Percentiles rank a stretch among this genome's conserved stretches.
phyloP scores from a whole-genome alignment of 1,140 invertebrate species.

The Grapholita molesta region DNA sequence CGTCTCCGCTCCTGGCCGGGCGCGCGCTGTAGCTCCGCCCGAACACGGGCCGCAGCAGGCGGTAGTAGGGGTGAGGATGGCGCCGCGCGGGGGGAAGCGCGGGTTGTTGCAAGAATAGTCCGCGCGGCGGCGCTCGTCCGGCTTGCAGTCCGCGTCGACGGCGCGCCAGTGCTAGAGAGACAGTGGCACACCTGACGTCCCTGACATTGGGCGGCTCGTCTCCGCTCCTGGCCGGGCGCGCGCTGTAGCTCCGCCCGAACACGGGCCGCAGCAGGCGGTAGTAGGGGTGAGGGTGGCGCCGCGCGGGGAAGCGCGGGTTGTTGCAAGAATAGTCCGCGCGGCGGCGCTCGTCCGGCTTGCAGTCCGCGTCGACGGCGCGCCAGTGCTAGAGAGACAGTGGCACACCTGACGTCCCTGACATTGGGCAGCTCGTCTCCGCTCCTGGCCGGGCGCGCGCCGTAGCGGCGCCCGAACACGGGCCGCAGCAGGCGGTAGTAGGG shows the following conservation, averaged over 20 bases:
- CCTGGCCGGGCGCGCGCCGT: too few relatives aligned
- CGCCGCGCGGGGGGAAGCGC: constrained; percentile 30
- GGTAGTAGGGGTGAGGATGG: constrained; percentile 23
- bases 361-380: too few relatives aligned
- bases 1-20: constrained; percentile 22
- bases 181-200: background rate
- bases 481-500: too few relatives aligned
- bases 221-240: background rate
- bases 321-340: too few relatives aligned
- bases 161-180: too few relatives aligned
- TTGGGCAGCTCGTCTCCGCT: too few relatives aligned
- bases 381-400: too few relatives aligned
- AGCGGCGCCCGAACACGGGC: too few relatives aligned
- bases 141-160: too few relatives aligned
- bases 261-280: constrained; percentile 18
- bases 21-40: constrained; percentile 26
- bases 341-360: too few relatives aligned
- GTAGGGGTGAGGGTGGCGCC: constrained; percentile 23
- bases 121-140: too few relatives aligned
- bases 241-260: background rate
- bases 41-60: constrained; percentile 24
- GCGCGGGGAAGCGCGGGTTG: constrained; percentile 25
- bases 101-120: constrained; percentile 36
- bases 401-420: too few relatives aligned
- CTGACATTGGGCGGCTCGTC: constrained; percentile 4